Conservation (phyloP, 2,888 invertebrate species). For the Caenorhabditis sp. region DNA sequence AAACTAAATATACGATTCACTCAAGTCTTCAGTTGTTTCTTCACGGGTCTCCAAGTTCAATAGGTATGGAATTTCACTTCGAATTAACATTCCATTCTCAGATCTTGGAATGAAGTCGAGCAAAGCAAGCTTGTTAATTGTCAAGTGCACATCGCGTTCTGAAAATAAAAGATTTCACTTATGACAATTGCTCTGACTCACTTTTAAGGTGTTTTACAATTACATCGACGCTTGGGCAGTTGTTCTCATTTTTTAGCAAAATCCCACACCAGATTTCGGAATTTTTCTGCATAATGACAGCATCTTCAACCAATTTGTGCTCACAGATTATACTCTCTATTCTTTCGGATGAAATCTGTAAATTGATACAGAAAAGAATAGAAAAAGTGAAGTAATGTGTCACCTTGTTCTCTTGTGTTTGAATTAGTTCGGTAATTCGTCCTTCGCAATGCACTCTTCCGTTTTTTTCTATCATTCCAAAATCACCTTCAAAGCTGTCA, state of each 20-base stretch:
- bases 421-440: slow-evolving; percentile 20
- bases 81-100: slow-evolving; percentile 56
- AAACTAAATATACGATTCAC: slow-evolving; percentile 40
- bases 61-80: slow-evolving; percentile 52
- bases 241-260: slow-evolving; percentile 33
- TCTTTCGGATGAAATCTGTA: slow-evolving; percentile 46
- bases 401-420: slow-evolving; percentile 17
- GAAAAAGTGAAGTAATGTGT: too few relatives aligned
- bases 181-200: background rate
- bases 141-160: slow-evolving; percentile 42
- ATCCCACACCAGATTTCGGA: slow-evolving; percentile 54
- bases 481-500: slow-evolving; percentile 50
- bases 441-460: slow-evolving; percentile 45
- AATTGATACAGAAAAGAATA: background rate
- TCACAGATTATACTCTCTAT: slow-evolving; percentile 41
- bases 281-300: slow-evolving; percentile 34
- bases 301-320: slow-evolving; percentile 48
- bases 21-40: slow-evolving; percentile 3
- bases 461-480: slow-evolving; percentile 57
- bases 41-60: slow-evolving; percentile 33
- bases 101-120: slow-evolving; percentile 62
- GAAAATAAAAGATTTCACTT: slow-evolving; percentile 5
- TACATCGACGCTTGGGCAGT: slow-evolving; percentile 31
- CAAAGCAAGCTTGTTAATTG: slow-evolving; percentile 38
- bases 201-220: slow-evolving; percentile 53